Evolutionary conservation across 2,888 invertebrate species (phyloP).

Genomic region (Aquatica leii): DNA sequence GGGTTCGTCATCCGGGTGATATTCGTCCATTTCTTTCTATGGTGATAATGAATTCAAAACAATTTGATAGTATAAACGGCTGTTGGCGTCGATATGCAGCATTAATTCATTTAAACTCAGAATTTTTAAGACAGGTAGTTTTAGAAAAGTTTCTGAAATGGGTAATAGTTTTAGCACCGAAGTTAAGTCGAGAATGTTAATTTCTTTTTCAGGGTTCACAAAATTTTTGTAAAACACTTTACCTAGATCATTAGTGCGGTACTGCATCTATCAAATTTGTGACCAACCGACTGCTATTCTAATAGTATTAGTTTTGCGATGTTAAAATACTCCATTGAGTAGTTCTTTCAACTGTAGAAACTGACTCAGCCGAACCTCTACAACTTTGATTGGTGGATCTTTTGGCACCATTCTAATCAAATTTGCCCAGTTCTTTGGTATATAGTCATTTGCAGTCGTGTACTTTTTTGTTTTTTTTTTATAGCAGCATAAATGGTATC

Average conservation of each 20-base stretch:
- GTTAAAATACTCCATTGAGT: constrained; percentile 5
- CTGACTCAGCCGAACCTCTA: constrained; percentile 2
- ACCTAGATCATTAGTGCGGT: no score
- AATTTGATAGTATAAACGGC: neutral
- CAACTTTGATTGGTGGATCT: no score
- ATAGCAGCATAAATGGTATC: no score
- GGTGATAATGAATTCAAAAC: neutral
- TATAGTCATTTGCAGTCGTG: constrained; percentile 7
- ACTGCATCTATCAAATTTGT: no score
- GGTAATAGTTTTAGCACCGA: neutral
- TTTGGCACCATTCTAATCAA: constrained; percentile 2
- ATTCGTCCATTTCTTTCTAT: neutral
- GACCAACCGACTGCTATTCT: no score
- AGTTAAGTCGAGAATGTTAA: neutral
- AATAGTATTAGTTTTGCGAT: no score
- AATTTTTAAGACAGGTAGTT: neutral
- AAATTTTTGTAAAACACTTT: no score
- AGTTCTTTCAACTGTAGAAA: constrained; percentile 4
- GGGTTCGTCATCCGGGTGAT: no score
- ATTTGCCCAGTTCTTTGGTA: constrained; percentile 4
- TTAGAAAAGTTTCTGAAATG: no score
- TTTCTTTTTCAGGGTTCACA: neutral
- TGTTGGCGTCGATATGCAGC: no score
- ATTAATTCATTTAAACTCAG: no score
- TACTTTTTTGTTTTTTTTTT: constrained; percentile 5